Evolutionary conservation across 1,140 invertebrate genomes (phyloP), one percentile per base, ranked within the genome.

Genomic region (Ostrea edulis): DNA sequence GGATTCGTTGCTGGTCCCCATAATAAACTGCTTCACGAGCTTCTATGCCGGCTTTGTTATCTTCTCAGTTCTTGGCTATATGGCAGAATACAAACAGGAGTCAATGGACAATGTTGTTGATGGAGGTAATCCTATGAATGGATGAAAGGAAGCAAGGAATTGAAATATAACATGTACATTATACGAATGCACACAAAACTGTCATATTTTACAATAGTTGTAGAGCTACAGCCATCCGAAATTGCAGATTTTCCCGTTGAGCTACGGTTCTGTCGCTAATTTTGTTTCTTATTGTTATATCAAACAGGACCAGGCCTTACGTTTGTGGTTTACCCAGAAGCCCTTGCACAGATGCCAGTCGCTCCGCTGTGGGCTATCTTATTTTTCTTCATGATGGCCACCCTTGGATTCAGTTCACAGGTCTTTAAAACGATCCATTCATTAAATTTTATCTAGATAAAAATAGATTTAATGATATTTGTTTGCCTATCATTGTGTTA

Each of bases 331-430:
- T 93, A 93, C 87, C 93, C 93, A 35, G 91, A 93, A 88, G 92
- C 90, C 35, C 55, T 93, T 35, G 89, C 99, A 22, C 98, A 99
- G 94, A 96, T 99, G 11, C 98, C 98, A 0, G 97, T 98, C 44
- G 97, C 98, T 29, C 97, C 98, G 0, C 95, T 99, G 8, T 99
- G 99, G 99, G 97, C 99, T 0, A 97, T 98, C 90, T 96, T 99
- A 0, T 99, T 99, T 95, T 99, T 99, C 96, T 97, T 99, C 88
- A 99, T 99, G 99, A 95, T 99, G 58, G 97, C 99, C 90, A 97
- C 98, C 89, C 96, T 99, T 12, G 98, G 98, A 58, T 96, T 99
- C 89, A 98, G 98, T 94, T 97, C 96, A 92, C 97, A 97, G 95
- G 98, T 98, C 86, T 87, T 53, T 62, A 68, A 52, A 81, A 9